Percentiles rank a stretch among this genome's conserved stretches.
phyloP scores from a whole-genome alignment of 2,888 invertebrate genomes.

The Meteorus cinctellus region DNA sequence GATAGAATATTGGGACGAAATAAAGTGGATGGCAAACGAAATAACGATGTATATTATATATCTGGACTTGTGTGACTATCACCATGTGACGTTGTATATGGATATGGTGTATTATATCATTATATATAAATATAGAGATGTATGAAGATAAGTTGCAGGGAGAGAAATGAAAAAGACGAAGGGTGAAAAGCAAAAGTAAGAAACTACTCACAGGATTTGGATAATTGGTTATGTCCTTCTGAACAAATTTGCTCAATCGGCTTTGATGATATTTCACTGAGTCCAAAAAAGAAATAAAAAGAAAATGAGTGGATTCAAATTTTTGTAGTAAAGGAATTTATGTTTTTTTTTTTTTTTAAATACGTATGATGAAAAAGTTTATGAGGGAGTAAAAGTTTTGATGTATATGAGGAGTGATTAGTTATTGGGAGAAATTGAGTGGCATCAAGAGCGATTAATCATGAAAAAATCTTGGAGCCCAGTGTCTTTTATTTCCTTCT shows the following conservation, averaged over 20 bases:
- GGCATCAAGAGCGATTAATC: constrained; percentile 55
- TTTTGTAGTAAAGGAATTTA: constrained; percentile 21
- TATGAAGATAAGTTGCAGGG: not conserved
- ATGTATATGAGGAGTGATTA: constrained; percentile 11
- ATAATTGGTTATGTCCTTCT: constrained; percentile 20
- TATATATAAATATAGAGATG: not conserved
- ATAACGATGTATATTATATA: constrained; percentile 23
- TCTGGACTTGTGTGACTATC: constrained; percentile 28
- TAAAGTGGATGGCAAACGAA: constrained; percentile 20
- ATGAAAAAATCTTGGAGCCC: constrained; percentile 51
- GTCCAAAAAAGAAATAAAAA: not conserved
- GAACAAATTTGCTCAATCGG: constrained; percentile 2
- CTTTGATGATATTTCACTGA: constrained; percentile 12
- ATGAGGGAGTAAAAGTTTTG: not conserved
- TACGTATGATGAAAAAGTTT: not conserved
- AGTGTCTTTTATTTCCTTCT: constrained; percentile 37
- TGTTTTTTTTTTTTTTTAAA: constrained; percentile 13
- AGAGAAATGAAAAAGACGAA: not conserved
- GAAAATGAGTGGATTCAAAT: constrained; percentile 23
- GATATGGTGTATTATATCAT: constrained; percentile 6
- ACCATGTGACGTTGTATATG: constrained; percentile 30
- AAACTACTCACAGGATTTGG: constrained; percentile 21
- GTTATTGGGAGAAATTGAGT: constrained; percentile 13
- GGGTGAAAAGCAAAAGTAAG: not conserved
- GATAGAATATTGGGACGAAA: constrained; percentile 9